Evolutionary conservation across 2,797 vertebrate species (phyloP).

Genomic region (Malacoctenus gilli): DNA sequence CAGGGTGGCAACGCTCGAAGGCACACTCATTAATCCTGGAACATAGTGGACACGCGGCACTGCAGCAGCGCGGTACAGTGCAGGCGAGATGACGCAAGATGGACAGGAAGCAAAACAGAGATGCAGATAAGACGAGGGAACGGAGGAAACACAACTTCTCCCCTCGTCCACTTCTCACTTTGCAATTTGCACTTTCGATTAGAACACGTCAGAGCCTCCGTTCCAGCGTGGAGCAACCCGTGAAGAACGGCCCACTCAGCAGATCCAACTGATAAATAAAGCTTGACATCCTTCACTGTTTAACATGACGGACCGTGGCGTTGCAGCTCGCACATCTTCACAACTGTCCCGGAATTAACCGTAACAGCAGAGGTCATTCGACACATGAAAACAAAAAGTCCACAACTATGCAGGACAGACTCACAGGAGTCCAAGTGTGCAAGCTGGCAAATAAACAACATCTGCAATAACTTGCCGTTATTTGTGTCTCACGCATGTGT

Average conservation of each 20-base stretch:
- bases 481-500: too few relatives aligned
- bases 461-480: too few relatives aligned
- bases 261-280: neutral
- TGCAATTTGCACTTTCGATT: neutral
- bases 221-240: neutral
- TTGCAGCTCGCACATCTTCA: neutral
- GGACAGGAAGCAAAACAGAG: slow-evolving; percentile 11
- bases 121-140: too few relatives aligned
- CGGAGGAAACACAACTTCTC: too few relatives aligned
- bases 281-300: neutral
- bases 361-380: neutral
- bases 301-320: neutral
- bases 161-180: neutral
- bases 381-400: neutral
- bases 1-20: neutral
- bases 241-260: neutral
- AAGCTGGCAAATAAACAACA: too few relatives aligned
- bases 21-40: slow-evolving; percentile 28
- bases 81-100: slow-evolving; percentile 3
- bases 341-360: neutral
- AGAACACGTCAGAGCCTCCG: neutral
- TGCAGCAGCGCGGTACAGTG: neutral
- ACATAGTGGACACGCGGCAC: neutral
- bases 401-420: too few relatives aligned
- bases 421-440: too few relatives aligned